Evolutionary conservation across 2,113 vertebrate genomes (phyloP).

Genomic region (Rhinolophus ferrumequinum): DNA sequence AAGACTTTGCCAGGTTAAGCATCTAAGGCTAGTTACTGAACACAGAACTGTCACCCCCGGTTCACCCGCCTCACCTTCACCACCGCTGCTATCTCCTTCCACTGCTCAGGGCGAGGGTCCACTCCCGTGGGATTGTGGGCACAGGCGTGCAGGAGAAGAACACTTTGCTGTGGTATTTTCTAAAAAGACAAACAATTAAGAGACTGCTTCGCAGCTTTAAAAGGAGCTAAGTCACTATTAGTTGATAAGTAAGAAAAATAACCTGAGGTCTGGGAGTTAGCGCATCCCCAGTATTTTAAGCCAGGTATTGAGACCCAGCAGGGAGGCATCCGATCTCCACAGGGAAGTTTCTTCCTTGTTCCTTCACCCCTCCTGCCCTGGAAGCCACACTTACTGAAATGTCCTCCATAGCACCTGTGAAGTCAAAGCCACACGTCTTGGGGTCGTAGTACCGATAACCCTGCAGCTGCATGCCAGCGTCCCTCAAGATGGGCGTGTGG

Average conservation of each 20-base stretch:
- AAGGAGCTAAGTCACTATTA: not conserved
- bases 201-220: not conserved
- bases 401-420: conserved; percentile 94
- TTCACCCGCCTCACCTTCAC: conserved; percentile 90
- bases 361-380: not conserved
- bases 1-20: not conserved
- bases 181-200: conserved; percentile 72
- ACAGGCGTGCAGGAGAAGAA: conserved; percentile 95
- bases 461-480: conserved; percentile 96
- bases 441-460: conserved; percentile 96
- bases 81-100: conserved; percentile 92
- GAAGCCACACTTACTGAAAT: conserved; percentile 91
- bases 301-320: not conserved
- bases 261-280: not conserved
- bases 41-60: not conserved
- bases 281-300: not conserved
- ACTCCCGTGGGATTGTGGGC: conserved; percentile 99
- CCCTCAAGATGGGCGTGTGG: conserved; percentile 98
- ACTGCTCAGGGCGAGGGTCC: conserved; percentile 95
- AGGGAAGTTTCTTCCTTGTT: not conserved
- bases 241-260: not conserved
- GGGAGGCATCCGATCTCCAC: not conserved
- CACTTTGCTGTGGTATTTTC: conserved; percentile 97
- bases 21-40: not conserved
- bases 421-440: conserved; percentile 96